Base-by-base conservation (phyloP, 2,888 invertebrate genomes). In the Psylliodes chrysocephalus region DNA sequence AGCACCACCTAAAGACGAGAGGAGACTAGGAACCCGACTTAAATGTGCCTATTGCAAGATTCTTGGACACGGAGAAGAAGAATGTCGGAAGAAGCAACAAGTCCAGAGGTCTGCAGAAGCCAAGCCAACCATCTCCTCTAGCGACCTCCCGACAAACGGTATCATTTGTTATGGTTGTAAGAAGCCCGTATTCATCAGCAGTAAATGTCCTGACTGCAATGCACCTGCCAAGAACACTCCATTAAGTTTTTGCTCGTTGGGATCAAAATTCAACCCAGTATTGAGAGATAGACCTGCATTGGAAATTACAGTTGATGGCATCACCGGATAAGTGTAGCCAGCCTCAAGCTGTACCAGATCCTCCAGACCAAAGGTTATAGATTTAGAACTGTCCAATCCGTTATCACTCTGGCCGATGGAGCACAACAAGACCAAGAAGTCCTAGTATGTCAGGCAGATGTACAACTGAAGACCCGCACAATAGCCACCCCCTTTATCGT, bases 401-500 rank as follows among this genome's bases (percentile, higher is more conserved):
- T 14, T 17, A 15, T 40, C 15, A 47, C 47, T 1, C 15, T 47
- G 47, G 47, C 47, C 2, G 47, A 47, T 15, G 47, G 47, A 14
- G 18, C 12, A 47, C 22, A 40, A 15, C 19, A 1, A 4, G 22
- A 47, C n/a, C 22, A 47, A 47, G 14, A 25, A 47, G 15, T 40
- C 7, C 40, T 12, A 12, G 7, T 40, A 14, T 40, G 40, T 10
- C 17, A 15, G 40, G 17, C 12, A 15, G 12, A 40, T 10, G 40
- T 40, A 1, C 40, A 10, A 40, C 1, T 40, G 5, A 17, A 15
- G 17, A 10, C 14, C 17, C 14, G 40, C 7, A 15, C 15, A 1
- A 44, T 55, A 2, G 33, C 44, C 42, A 55, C 55, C 1, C 30
- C 28, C 51, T 55, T 55, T 22, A 46, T 55, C 1, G 55, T 19